A percentile compares a stretch with the other conserved stretches of the same genome.
Conservation (phyloP, 1,140 invertebrate genomes). For the Ectropis grisescens region DNA sequence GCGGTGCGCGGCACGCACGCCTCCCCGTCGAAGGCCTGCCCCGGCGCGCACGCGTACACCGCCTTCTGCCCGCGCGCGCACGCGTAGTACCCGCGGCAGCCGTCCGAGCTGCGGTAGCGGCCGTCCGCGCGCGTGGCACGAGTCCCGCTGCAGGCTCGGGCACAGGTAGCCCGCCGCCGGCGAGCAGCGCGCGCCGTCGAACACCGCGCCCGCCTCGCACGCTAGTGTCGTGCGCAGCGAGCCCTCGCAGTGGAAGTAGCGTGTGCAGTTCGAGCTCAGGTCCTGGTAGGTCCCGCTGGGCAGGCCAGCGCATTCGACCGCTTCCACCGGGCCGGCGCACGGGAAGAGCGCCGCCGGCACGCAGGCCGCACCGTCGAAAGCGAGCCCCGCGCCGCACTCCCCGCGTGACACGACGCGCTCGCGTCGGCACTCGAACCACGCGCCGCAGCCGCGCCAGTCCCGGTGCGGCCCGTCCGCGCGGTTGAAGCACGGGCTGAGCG, state of each 20-base stretch:
- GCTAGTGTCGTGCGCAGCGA: constrained; percentile 44
- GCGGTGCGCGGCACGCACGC: constrained; percentile 60
- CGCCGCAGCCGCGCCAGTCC: constrained; percentile 52
- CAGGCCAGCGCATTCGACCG: constrained; percentile 54
- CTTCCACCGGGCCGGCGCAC: constrained; percentile 51
- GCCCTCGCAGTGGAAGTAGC: constrained; percentile 67
- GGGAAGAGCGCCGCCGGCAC: constrained; percentile 30
- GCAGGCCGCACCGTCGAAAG: constrained; percentile 52
- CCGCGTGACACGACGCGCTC: constrained; percentile 46
- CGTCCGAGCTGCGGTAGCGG: constrained; percentile 69
- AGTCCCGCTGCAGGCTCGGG: constrained; percentile 62
- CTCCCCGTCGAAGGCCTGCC: constrained; percentile 69
- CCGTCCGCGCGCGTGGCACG: constrained; percentile 69
- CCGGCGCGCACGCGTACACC: constrained; percentile 68
- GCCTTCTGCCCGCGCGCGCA: constrained; percentile 69
- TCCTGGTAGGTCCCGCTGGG: constrained; percentile 66
- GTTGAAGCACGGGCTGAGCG: constrained; percentile 53
- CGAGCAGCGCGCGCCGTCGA: constrained; percentile 66
- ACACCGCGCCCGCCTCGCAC: constrained; percentile 57
- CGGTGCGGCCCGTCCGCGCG: constrained; percentile 45
- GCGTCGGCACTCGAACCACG: constrained; percentile 48
- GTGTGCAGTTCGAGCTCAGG: constrained; percentile 57
- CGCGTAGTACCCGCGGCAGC: constrained; percentile 72
- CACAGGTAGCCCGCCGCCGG: constrained; percentile 42
- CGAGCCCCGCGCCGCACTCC: constrained; percentile 32